Evolutionary conservation across 1,140 invertebrate genomes (phyloP).

Genomic region (Megalopta genalis): DNA sequence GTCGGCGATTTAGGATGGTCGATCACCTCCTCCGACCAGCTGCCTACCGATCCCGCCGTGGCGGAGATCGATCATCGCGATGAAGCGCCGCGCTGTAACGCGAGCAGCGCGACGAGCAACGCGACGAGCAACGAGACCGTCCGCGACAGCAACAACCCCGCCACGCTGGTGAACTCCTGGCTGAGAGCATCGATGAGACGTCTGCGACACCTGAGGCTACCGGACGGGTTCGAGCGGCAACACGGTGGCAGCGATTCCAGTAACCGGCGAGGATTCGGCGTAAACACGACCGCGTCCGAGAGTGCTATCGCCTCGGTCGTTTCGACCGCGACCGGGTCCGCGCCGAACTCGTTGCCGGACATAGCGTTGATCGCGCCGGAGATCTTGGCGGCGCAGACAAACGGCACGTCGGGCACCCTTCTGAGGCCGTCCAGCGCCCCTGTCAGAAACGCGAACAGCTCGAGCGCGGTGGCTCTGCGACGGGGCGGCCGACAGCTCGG

Average conservation of each 20-base stretch:
- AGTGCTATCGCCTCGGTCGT: too few relatives aligned
- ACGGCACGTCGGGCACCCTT: slow-evolving; percentile 64
- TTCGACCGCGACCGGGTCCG: slow-evolving; percentile 23
- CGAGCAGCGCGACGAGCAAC: slow-evolving; percentile 39
- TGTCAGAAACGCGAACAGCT: slow-evolving; percentile 38
- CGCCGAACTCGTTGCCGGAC: slow-evolving; percentile 74
- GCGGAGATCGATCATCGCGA: slow-evolving; percentile 5
- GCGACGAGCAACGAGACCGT: slow-evolving; percentile 23
- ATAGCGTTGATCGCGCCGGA: slow-evolving; percentile 77
- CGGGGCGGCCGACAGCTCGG: slow-evolving; percentile 48
- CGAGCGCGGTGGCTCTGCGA: slow-evolving; percentile 36
- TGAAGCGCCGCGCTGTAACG: neutral
- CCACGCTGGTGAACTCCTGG: slow-evolving; percentile 68
- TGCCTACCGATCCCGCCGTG: slow-evolving; percentile 17
- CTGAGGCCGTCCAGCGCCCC: slow-evolving; percentile 74
- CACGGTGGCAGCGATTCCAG: slow-evolving; percentile 12
- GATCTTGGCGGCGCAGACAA: slow-evolving; percentile 76
- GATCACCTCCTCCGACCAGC: slow-evolving; percentile 27
- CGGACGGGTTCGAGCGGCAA: slow-evolving; percentile 59
- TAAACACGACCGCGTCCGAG: too few relatives aligned
- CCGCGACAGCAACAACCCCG: slow-evolving; percentile 17
- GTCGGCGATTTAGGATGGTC: slow-evolving; percentile 37
- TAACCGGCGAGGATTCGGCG: slow-evolving; percentile 12
- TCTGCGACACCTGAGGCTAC: slow-evolving; percentile 73
- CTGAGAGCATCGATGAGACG: slow-evolving; percentile 77